These are phyloP conservation scores for Lithodes maja DNA, from an alignment of 2,888 invertebrate genomes.

Conservation along the genomic window DNA sequence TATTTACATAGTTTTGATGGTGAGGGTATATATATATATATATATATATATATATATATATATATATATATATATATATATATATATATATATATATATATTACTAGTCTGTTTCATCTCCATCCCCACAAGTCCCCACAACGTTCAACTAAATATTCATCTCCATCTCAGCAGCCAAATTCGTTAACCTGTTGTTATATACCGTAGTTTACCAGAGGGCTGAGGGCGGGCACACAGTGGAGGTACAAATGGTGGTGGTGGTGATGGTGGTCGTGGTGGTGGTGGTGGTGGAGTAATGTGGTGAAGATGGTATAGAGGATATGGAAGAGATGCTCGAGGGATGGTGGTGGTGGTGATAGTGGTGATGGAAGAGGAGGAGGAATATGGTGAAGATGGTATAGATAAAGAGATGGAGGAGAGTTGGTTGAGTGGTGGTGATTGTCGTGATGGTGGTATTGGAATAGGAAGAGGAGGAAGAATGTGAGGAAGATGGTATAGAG, in stretches of 20 bases:
- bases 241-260: background rate
- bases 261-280: background rate
- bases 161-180: background rate
- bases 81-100: too few species aligned
- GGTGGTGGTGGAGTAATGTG: background rate
- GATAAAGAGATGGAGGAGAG: background rate
- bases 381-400: background rate
- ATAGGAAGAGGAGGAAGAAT: background rate
- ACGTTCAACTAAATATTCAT: background rate
- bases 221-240: background rate
- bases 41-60: too few species aligned
- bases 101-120: background rate
- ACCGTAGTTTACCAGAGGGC: background rate
- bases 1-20: too few species aligned
- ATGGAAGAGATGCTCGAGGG: background rate
- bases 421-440: background rate
- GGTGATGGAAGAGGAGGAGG: conserved; percentile 1
- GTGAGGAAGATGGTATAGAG: background rate
- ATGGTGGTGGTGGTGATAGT: background rate
- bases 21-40: too few species aligned
- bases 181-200: background rate
- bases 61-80: too few species aligned
- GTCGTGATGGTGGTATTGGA: background rate
- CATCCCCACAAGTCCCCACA: background rate
- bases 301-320: background rate